Evolutionary conservation across 2,888 invertebrate genomes (phyloP), one percentile per base, ranked within the genome.

Genomic region (Apotomis capreana): DNA sequence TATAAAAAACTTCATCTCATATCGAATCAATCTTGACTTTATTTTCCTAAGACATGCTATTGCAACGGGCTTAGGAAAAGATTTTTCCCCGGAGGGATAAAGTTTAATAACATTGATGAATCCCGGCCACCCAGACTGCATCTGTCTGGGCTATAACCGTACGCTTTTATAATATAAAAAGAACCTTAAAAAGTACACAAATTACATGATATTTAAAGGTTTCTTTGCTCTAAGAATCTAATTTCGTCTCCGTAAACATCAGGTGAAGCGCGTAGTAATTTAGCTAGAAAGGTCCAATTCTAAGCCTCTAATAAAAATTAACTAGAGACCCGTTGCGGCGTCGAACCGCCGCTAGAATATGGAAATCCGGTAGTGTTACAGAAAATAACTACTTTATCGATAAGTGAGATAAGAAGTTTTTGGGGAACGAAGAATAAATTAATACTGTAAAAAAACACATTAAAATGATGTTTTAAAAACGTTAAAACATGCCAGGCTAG

Each of bases 91-190:
- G 26, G 46, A 40, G 46, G 55, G 44, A 46, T 57, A 65, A 57
- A 57, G 44, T 65, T 65, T 65, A 65, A 65, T 57, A 46, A 65
- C n/a, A 55, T 65, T 46, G 26, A 44, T n/a, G 26, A 46, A 13
- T 12, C 26, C 13, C 57, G 6, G 9, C 55, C 4, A 4, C 46
- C 12, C 55, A 63, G 51, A 52, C 13, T 63, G 52, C 9, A 26
- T 12, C 37, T 37, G 51, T 51, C 51, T 36, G 51, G 36, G 13
- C n/a, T 62, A 26, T 51, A 51, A 12, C 15, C 46, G 9, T 62
- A 13, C 46, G 36, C 49, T 49, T 61, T 62, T 61, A 40, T 57
- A n/a, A 40, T 51, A 26, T 26, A 26, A 26, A 26, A 26, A 26
- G n/a, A 13, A 54, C 3, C 8, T 40, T 54, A 15, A 64, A 54